Evolutionary conservation across 2,888 invertebrate genomes (phyloP), one percentile per base, ranked within the genome.

Genomic region (Gymnoscelis rufifasciata): DNA sequence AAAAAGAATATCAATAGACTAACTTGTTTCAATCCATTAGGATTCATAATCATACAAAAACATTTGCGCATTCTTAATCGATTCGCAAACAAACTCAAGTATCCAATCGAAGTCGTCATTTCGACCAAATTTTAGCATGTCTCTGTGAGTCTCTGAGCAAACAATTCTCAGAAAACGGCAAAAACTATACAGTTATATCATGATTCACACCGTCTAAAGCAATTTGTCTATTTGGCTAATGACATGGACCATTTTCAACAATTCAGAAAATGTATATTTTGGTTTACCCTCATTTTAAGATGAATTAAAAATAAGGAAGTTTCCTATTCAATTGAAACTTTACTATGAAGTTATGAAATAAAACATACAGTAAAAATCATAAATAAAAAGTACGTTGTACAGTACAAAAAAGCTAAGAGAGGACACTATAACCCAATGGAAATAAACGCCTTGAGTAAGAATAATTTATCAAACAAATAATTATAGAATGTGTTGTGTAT

Each of bases 131-230:
- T 75, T 83, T 83, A 80, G 77, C 82, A 73, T 64, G 56, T 65
- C 54, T 66, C 70, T 65, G 76, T 70, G 74, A 82, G 71, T 68
- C 70, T 65, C 75, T 71, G 73, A 81, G 71, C 68, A 78, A 82
- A 83, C 68, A 76, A 59, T 73, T 70, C 64, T 57, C 64, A 71
- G 74, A 75, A 79, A n/a, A 75, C 67, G 74, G 56, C 66, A 64
- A 73, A 78, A 78, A 82, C 78, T 72, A 72, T 51, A 86, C 86
- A 84, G 87, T 86, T 86, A 83, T 71, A 76, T 72, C 64, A 67
- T 86, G 84, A 86, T 74, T 87, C 83, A 84, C 77, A 66, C 62
- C 66, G 66, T 70, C 74, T 74, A 76, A 71, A 73, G 69, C 62
- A 63, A 33, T 10, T n/a, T 19, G 19, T n/a, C 19, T 1, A 35